Conservation (phyloP, 2,797 vertebrate species). For the Myoxocephalus aenaeus region DNA sequence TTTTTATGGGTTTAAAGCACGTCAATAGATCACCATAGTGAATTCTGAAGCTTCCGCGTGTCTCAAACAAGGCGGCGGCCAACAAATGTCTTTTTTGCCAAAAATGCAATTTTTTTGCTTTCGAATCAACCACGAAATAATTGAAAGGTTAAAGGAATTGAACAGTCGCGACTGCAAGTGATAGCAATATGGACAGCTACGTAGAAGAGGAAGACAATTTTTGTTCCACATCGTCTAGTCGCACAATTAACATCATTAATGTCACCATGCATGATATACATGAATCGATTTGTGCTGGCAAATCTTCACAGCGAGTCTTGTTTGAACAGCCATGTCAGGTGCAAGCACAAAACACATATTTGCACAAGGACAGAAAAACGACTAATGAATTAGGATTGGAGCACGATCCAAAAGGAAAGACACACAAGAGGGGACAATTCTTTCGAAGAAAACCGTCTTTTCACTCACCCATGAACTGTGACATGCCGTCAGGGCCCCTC, state of each 20-base stretch:
- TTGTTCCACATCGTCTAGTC: too few relatives aligned
- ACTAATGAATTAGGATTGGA: background rate
- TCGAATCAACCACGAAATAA: too few relatives aligned
- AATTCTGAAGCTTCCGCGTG: too few relatives aligned
- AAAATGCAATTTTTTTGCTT: too few relatives aligned
- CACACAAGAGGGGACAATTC: background rate
- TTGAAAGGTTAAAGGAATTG: background rate
- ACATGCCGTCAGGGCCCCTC: background rate
- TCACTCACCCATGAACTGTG: background rate
- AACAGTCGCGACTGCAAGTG: background rate
- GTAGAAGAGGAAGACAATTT: too few relatives aligned
- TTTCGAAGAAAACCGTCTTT: background rate
- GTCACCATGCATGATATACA: background rate
- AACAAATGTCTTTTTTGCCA: too few relatives aligned
- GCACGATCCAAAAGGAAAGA: background rate
- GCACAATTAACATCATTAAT: background rate
- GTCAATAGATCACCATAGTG: too few relatives aligned
- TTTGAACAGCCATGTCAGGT: background rate
- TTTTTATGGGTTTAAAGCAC: too few relatives aligned
- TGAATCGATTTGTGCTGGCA: too few relatives aligned
- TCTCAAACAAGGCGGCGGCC: too few relatives aligned
- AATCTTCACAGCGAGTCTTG: background rate
- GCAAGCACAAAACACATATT: background rate
- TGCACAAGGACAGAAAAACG: background rate
- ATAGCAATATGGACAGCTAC: background rate